Evolutionary conservation across 1,140 invertebrate genomes (phyloP), one percentile per base, ranked within the genome.

Genomic region (Drosophila kurseongensis): DNA sequence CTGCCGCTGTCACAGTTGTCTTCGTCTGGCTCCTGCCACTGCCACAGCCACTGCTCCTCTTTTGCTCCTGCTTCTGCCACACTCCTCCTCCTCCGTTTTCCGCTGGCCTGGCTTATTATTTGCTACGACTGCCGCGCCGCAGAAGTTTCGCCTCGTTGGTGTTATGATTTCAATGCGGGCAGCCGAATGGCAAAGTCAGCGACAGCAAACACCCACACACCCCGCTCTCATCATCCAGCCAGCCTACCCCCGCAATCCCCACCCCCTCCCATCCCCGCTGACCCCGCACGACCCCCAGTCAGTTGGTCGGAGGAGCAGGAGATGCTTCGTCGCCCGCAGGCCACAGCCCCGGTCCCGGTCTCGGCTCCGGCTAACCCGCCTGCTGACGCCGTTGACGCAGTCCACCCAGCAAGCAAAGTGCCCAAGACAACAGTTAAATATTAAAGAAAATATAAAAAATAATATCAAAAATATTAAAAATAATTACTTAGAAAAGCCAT

Each of bases 141-240:
- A 88, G 66, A 86, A 89, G 84, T 88, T 88, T 88, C 80, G 83
- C 84, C 80, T 88, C 83, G 83, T 88, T 88, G 84, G 83, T 88
- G 83, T 88, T 88, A 88, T 88, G 83, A 88, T 88, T 88, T 88
- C 83, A 74, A 88, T 88, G 84, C 85, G 83, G 83, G 84, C 81
- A 88, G 79, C 71, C 83, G 79, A 83, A 89, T 82, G 84, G 84
- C 83, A 88, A 76, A 76, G 73, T 76, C 73, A 76, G 73, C 83
- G 75, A 86, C 79, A 65, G 66, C 82, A 73, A 74, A 66, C 67
- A 52, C 56, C 38, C 59, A 57, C 59, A 45, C 29, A 41, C 41
- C 50, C 63, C 58, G 40, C 48, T 8, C 29, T 32, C 29, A 32
- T 32, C 29, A 32, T 32, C 7, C 42, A 41, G 52, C 44, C 60